A percentile compares a stretch with the other conserved stretches of the same genome.
Conservation (phyloP, 2,113 vertebrate species). For the Chaetura pelagica region DNA sequence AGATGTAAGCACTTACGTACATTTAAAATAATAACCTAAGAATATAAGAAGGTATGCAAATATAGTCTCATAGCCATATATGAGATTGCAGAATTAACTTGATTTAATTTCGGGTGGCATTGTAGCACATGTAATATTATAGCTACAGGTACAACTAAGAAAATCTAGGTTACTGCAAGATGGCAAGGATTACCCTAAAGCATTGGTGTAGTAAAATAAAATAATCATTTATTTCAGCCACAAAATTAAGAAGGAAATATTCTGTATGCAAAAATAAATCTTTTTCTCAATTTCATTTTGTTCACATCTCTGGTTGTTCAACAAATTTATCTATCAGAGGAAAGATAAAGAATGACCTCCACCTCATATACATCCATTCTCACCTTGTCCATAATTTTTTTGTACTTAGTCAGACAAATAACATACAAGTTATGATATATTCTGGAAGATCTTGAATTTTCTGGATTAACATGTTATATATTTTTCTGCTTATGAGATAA, state of each 20-base stretch:
- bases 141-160: background rate
- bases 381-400: background rate
- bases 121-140: background rate
- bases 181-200: background rate
- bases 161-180: background rate
- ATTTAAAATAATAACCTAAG: background rate
- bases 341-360: background rate
- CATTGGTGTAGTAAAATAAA: background rate
- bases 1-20: accelerated
- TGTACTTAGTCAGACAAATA: background rate
- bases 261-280: background rate
- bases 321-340: background rate
- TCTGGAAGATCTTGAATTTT: background rate
- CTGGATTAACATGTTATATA: background rate
- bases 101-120: background rate
- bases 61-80: background rate
- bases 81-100: background rate
- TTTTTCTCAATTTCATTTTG: background rate
- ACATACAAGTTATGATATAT: background rate
- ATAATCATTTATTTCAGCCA: background rate
- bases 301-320: background rate
- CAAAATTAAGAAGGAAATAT: background rate
- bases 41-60: background rate
- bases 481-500: background rate
- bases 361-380: background rate